A percentile compares a stretch with the other conserved stretches of the same genome.
These are phyloP conservation scores for Gopherus flavomarginatus DNA, from an alignment of 2,113 vertebrate genomes.

Conservation along the genomic window DNA sequence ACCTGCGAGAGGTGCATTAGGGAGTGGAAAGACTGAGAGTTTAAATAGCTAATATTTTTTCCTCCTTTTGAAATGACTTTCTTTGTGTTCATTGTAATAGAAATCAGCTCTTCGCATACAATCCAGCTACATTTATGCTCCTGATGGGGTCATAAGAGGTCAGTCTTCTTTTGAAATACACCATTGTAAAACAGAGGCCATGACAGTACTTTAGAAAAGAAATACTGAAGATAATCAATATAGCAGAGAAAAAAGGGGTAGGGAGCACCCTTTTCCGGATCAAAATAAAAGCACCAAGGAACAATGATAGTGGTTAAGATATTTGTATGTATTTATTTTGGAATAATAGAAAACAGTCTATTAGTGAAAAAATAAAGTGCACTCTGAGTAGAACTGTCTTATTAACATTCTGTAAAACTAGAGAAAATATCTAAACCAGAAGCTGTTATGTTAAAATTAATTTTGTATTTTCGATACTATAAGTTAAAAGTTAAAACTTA, in stretches of 20 bases:
- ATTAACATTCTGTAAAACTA: constrained; percentile 37
- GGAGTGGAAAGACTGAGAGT: background rate
- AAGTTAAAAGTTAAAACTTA: constrained; percentile 24
- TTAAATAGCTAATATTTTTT: background rate
- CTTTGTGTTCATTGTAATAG: background rate
- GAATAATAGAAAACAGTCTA: background rate
- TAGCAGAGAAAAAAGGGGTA: background rate
- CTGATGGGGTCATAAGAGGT: background rate
- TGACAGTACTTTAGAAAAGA: background rate
- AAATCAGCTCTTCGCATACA: background rate
- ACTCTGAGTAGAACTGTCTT: background rate
- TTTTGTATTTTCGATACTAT: background rate
- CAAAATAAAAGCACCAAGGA: background rate
- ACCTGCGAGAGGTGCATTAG: background rate
- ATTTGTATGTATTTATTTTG: background rate
- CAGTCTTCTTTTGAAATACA: background rate
- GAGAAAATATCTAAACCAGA: background rate
- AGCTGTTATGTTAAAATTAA: background rate
- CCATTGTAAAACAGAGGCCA: background rate
- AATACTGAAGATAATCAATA: background rate
- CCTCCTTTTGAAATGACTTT: background rate
- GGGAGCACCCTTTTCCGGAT: background rate
- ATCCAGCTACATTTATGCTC: background rate
- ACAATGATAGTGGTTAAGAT: background rate
- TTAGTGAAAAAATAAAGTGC: background rate